Conservation (phyloP, 2,888 invertebrate species). For the Pristionchus arcanus region DNA sequence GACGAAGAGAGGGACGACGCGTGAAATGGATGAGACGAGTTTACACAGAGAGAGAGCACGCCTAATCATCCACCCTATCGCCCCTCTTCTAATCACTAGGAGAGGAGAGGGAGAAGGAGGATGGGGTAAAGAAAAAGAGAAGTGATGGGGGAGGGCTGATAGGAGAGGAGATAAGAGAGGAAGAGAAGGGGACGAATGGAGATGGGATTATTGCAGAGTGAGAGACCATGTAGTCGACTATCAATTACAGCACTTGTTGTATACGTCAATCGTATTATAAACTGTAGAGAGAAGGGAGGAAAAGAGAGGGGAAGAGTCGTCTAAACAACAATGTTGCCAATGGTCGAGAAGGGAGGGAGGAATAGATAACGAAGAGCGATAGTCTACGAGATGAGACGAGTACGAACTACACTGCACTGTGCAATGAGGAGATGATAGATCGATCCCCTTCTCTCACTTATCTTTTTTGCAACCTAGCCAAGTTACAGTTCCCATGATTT, state of each 20-base stretch:
- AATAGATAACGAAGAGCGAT: not conserved
- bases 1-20: not conserved
- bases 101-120: slow-evolving; percentile 25
- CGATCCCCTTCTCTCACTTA: not conserved
- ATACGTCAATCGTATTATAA: not conserved
- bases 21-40: slow-evolving; percentile 14
- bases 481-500: slow-evolving; percentile 9
- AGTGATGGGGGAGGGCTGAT: not conserved
- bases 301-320: not conserved
- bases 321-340: not conserved
- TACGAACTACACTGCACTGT: not conserved
- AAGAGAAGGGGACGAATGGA: not conserved
- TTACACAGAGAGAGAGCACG: slow-evolving; percentile 9
- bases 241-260: not conserved
- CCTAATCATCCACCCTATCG: slow-evolving; percentile 6
- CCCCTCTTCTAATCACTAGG: not conserved
- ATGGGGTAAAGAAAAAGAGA: slow-evolving; percentile 24
- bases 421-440: not conserved
- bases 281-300: not conserved
- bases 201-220: slow-evolving; percentile 20
- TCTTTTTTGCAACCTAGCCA: not conserved
- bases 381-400: not conserved
- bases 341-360: not conserved
- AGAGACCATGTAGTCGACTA: not conserved
- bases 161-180: not conserved